Percentiles rank a stretch among this genome's conserved stretches.
These are phyloP conservation scores for Chloroclysta siterata DNA, from an alignment of 2,888 invertebrate species.

Conservation along the genomic window DNA sequence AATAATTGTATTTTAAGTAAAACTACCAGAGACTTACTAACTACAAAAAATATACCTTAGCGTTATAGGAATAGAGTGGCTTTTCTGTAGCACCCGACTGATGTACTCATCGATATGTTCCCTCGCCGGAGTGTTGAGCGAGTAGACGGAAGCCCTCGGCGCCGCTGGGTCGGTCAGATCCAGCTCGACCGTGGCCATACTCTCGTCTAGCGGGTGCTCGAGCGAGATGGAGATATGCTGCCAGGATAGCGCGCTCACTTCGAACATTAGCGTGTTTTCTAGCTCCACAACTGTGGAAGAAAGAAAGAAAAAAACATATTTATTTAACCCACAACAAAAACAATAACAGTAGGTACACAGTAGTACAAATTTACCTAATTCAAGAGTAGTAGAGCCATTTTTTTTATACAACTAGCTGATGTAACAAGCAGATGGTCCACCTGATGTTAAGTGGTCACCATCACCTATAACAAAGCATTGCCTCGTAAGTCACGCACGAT, in stretches of 20 bases:
- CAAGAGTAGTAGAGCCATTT: no score
- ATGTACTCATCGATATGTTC: conserved; percentile 77
- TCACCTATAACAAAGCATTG: no score
- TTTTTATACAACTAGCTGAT: no score
- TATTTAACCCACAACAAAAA: no score
- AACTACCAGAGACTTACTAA: background rate
- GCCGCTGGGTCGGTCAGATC: conserved; percentile 92
- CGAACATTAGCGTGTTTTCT: conserved; percentile 93
- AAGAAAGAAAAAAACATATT: no score
- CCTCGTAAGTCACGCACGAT: no score
- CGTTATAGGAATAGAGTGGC: conserved; percentile 96
- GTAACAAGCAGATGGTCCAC: no score
- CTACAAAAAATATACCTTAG: conserved; percentile 83
- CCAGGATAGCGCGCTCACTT: conserved; percentile 95
- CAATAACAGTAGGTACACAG: no score
- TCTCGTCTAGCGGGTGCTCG: conserved; percentile 96
- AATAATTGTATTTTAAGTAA: no score
- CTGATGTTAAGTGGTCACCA: no score
- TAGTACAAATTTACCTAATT: no score
- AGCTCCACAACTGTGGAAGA: conserved; percentile 80
- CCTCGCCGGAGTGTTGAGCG: conserved; percentile 79
- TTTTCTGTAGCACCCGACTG: conserved; percentile 90
- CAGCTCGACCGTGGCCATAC: conserved; percentile 96
- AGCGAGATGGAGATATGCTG: conserved; percentile 95
- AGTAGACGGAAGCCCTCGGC: conserved; percentile 91